phyloP scores from a whole-genome alignment of 2,113 vertebrate genomes.

The Cairina moschata region DNA sequence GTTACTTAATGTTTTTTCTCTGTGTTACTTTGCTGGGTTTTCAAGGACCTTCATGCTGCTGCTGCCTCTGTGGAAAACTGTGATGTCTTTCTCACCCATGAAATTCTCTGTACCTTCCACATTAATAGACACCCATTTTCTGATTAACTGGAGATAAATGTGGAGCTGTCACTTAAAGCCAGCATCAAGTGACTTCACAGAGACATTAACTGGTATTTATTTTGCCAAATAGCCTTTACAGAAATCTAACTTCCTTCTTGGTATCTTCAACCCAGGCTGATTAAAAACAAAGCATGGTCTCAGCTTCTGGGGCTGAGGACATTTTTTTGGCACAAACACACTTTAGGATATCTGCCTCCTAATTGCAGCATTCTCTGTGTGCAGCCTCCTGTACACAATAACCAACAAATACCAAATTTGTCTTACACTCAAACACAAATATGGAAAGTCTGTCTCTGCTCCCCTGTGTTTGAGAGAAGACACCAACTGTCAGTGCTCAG shows the following conservation, averaged over 20 bases:
- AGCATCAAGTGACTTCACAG: not conserved
- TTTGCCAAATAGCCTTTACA: not conserved
- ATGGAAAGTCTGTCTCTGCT: not conserved
- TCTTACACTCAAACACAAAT: not conserved
- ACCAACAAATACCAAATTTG: not conserved
- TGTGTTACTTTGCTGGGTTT: not conserved
- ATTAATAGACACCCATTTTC: not conserved
- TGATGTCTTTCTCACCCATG: not conserved
- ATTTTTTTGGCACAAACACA: not conserved
- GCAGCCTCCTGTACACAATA: not conserved
- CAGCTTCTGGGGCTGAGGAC: not conserved
- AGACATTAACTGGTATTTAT: not conserved
- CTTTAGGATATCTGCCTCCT: not conserved
- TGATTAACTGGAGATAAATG: not conserved
- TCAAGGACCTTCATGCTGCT: not conserved
- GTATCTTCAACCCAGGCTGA: not conserved
- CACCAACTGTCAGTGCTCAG: not conserved
- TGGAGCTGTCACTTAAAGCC: not conserved
- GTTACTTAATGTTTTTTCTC: not conserved
- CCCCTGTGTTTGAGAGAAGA: not conserved
- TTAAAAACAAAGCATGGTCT: not conserved
- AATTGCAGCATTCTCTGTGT: not conserved
- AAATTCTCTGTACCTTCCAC: not conserved
- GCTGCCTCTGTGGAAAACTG: not conserved
- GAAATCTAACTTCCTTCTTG: not conserved